Evolutionary conservation across 2,888 invertebrate species (phyloP), one percentile per base, ranked within the genome.

Genomic region (Campaea margaritaria): DNA sequence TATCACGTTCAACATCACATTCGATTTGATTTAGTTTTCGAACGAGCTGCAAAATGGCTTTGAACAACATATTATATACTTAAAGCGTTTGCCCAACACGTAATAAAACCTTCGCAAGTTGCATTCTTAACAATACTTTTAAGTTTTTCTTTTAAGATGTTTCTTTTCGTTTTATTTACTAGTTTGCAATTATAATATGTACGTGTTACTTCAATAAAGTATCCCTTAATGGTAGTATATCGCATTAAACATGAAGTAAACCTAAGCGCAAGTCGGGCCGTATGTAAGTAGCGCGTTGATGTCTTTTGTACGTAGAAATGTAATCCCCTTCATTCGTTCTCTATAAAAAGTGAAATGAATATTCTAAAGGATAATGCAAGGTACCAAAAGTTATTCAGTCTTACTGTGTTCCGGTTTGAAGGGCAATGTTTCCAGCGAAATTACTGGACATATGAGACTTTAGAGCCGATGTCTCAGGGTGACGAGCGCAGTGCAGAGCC

Each of bases 1-100:
- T 79, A 74, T 78, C 77, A 74, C 68, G 72, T 72, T 68, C 64
- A 67, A 72, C 73, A 76, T 71, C 67, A 73, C 74, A 60, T 78
- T 78, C 73, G 75, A 73, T 76, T 75, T 72, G 68, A 72, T 70
- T 74, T 71, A 72, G 69, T 59, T 65, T 64, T 60, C 56, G 53
- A 64, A 67, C 58, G 55, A 60, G 59, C 15, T 58, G 50, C 53
- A 53, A 57, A 65, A 60, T 46, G 15, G 16, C 21, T 45, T 48
- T 8, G 38, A 53, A 49, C 46, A 58, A 42, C 39, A 38, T 12
- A 21, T 21, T 21, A 21, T 21, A 5, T 21, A 21, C 21, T 21
- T n/a, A 41, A 28, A n/a, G 9, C 36, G 34, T 16, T 16, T 12
- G 46, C 15, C 28, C 10, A 10, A 10, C 10, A 9, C 31, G 1